Evolutionary conservation across 2,797 vertebrate species (phyloP).

Genomic region (Neoniphon sammara): DNA sequence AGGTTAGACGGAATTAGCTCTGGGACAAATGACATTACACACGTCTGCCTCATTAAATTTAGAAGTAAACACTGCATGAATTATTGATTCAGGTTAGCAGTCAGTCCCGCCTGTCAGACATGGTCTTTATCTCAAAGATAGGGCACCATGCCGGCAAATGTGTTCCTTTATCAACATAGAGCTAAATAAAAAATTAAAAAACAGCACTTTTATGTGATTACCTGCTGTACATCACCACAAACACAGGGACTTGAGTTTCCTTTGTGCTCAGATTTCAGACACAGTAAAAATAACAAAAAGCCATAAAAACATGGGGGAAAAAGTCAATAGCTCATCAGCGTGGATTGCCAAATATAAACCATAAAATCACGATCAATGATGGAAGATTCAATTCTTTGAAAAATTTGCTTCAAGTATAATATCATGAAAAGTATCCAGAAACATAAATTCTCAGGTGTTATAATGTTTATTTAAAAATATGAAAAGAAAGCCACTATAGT

Average conservation of each 20-base stretch:
- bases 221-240: background rate
- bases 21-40: background rate
- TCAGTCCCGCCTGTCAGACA: background rate
- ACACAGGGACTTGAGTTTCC: background rate
- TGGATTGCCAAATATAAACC: too few relatives aligned
- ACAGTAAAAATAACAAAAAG: background rate
- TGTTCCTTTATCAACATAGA: background rate
- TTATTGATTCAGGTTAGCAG: background rate
- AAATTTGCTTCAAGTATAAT: too few relatives aligned
- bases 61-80: background rate
- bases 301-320: too few relatives aligned
- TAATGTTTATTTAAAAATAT: too few relatives aligned
- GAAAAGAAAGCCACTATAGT: too few relatives aligned
- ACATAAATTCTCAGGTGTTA: too few relatives aligned
- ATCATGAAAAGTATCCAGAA: too few relatives aligned
- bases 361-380: too few relatives aligned
- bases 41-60: constrained; percentile 8
- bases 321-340: too few relatives aligned
- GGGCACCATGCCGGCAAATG: too few relatives aligned
- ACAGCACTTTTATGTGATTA: background rate
- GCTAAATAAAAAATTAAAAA: background rate
- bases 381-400: too few relatives aligned
- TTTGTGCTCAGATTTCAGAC: background rate
- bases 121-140: background rate
- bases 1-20: background rate